Evolutionary conservation across 35 echinoderm and acorn worm genomes (phyloP).

Genomic region (Strongylocentrotus purpuratus): DNA sequence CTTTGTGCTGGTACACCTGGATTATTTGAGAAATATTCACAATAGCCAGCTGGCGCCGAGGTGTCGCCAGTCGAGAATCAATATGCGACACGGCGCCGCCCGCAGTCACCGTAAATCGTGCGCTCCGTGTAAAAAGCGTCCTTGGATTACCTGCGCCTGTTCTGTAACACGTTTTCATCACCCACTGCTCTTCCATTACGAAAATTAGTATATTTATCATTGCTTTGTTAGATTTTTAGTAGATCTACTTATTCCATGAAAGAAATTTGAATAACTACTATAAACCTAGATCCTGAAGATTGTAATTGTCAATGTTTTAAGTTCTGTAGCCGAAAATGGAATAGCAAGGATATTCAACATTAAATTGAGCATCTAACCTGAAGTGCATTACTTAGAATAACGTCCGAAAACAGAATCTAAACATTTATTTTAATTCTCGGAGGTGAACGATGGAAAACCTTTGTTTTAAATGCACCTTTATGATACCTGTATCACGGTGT

Average conservation of each 20-base stretch:
- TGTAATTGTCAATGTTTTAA: too few species aligned
- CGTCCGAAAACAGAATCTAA: background rate
- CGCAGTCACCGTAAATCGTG: background rate
- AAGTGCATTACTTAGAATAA: too few species aligned
- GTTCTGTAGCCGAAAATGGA: too few species aligned
- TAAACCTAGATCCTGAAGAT: too few species aligned
- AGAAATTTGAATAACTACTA: too few species aligned
- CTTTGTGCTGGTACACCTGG: slow-evolving; percentile 46
- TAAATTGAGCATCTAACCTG: too few species aligned
- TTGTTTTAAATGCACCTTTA: background rate
- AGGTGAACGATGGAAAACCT: background rate
- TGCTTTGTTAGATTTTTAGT: too few species aligned
- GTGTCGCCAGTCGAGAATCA: slow-evolving; percentile 42
- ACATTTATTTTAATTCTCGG: background rate
- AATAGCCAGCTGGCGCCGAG: slow-evolving; percentile 46
- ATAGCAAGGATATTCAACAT: too few species aligned
- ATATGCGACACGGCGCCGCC: slow-evolving; percentile 43
- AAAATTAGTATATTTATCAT: too few species aligned
- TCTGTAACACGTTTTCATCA: background rate
- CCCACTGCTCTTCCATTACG: too few species aligned
- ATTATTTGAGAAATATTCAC: slow-evolving; percentile 46
- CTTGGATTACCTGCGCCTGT: background rate
- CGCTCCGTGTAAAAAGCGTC: background rate
- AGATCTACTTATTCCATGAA: too few species aligned
- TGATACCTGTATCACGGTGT: background rate